phyloP scores from a whole-genome alignment of 1,140 invertebrate species.

The Glomeris maerens region DNA sequence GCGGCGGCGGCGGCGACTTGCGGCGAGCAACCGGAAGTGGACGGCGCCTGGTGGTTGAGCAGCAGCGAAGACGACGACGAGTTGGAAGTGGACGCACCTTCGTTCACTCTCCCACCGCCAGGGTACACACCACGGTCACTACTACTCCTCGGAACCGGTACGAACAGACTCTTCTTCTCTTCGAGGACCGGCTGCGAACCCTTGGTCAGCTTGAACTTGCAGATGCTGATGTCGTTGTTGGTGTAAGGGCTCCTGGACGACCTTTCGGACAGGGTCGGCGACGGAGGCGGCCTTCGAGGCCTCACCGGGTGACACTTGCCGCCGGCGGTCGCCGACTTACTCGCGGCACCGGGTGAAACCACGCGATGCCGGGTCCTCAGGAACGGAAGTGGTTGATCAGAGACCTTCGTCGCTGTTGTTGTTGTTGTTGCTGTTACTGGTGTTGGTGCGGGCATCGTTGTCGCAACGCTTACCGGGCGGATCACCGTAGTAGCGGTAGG shows the following conservation, averaged over 20 bases:
- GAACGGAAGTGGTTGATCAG: slow-evolving; percentile 26
- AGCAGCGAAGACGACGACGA: too few relatives aligned
- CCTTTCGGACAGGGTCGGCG: slow-evolving; percentile 2
- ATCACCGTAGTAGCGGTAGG: too few relatives aligned
- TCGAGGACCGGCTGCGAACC: slow-evolving; percentile 70
- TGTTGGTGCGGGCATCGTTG: too few relatives aligned
- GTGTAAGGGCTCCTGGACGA: slow-evolving; percentile 10
- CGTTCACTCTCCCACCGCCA: neutral
- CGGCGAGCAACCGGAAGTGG: too few relatives aligned
- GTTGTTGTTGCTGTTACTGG: slow-evolving; percentile 43
- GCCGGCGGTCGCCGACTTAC: slow-evolving; percentile 9
- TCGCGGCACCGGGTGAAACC: neutral
- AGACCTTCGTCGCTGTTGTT: neutral
- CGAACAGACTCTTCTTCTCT: slow-evolving; percentile 78
- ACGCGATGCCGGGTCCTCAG: neutral
- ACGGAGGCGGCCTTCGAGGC: slow-evolving; percentile 2
- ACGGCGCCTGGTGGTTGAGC: too few relatives aligned
- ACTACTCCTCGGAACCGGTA: slow-evolving; percentile 27
- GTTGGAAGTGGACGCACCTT: too few relatives aligned
- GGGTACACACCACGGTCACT: too few relatives aligned
- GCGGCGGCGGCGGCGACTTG: too few relatives aligned
- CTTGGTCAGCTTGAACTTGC: slow-evolving; percentile 83
- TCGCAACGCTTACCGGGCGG: too few relatives aligned
- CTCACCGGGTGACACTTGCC: slow-evolving; percentile 11
- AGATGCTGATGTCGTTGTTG: slow-evolving; percentile 57